phyloP scores from a whole-genome alignment of 2,797 vertebrate genomes.

The Microhierax caerulescens region DNA sequence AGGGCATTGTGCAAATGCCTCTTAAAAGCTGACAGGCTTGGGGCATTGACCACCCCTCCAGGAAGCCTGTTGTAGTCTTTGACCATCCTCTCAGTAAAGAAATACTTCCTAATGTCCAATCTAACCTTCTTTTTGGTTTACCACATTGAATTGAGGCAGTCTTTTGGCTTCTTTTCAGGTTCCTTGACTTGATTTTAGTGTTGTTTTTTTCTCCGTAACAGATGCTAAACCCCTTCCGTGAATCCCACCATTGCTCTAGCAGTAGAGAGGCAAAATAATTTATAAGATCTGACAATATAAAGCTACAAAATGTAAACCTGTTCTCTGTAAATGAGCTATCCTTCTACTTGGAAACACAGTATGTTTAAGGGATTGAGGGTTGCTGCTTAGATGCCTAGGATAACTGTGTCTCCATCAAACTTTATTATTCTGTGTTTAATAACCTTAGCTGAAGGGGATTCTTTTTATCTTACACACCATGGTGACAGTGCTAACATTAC shows the following conservation, averaged over 20 bases:
- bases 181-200: neutral
- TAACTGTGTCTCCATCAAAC: neutral
- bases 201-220: neutral
- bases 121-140: neutral
- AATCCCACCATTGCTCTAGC: neutral
- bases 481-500: neutral
- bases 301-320: neutral
- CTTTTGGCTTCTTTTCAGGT: neutral
- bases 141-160: neutral
- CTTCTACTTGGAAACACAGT: neutral
- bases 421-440: neutral
- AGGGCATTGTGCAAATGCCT: neutral
- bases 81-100: neutral
- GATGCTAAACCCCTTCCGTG: neutral
- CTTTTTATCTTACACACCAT: neutral
- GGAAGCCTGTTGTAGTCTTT: neutral
- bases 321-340: neutral
- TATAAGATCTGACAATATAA: neutral
- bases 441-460: neutral
- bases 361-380: neutral
- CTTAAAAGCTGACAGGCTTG: neutral
- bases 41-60: neutral
- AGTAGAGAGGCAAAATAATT: neutral
- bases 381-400: neutral
- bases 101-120: neutral